Base-by-base conservation (phyloP, 2,797 vertebrate genomes). In the Centropyge bicolor region DNA sequence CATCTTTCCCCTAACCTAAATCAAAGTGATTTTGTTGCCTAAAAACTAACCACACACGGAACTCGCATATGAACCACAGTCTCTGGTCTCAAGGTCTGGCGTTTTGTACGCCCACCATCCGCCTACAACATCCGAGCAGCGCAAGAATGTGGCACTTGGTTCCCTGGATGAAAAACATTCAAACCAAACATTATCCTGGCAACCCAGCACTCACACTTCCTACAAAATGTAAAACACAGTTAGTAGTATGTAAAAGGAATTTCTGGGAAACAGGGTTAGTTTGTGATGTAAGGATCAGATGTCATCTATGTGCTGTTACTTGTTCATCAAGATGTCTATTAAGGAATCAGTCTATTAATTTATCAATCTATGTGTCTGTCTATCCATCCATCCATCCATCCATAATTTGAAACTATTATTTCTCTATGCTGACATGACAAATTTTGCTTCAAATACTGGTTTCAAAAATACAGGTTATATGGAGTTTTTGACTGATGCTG, bases 81-180 rank as follows among this genome's bases (percentile, higher is more conserved):
- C 46, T 79, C 24, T 67, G 22, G 27, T 54, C 45, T 66, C 54
- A 41, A n/a, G 40, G 40, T 49, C 22, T 70, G 45, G 24, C 1
- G 27, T n/a, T 78, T 51, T 45, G n/a, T 16, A 52, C 65, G 27
- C 65, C 48, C 48, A 54, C 48, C 45, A 54, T 62, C 74, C 10
- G n/a, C 48, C 27, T 17, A 38, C 70, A 55, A 46, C 54, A 2
- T 51, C 69, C 27, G 1, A 3, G 14, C 24, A 3, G 20, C 17
- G 24, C 61, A 20, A 8, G 31, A 76, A 24, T 17, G 48, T n/a
- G 41, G 19, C 22, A 24, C 41, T n/a, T 38, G 16, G n/a, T 41
- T 68, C 51, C 10, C 22, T 55, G 20, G 35, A 63, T 35, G 49
- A 51, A 67, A 22, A 70, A 38, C 13, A 8, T 40, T 70, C 60